phyloP scores from a whole-genome alignment of 2,888 invertebrate species.

The Dicyrtomina minuta region DNA sequence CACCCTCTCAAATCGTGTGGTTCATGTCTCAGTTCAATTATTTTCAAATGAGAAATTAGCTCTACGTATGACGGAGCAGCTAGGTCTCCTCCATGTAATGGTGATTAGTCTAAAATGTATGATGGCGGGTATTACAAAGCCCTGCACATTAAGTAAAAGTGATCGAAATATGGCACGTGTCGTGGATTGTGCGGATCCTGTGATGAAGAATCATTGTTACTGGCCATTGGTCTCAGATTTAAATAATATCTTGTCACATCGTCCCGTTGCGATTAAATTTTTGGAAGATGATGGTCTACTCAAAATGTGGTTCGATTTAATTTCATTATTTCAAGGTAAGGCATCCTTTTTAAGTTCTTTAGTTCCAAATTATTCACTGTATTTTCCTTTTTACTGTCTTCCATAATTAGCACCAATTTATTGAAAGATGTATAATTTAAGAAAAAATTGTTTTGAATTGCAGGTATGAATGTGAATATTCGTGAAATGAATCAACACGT shows the following conservation, averaged over 20 bases:
- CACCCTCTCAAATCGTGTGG: constrained; percentile 90
- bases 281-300: constrained; percentile 84
- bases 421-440: constrained; percentile 4
- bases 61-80: constrained; percentile 83
- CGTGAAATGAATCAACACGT: constrained; percentile 87
- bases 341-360: constrained; percentile 1
- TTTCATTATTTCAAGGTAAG: constrained; percentile 88
- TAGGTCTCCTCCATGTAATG: constrained; percentile 89
- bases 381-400: background rate
- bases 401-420: background rate
- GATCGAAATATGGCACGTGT: constrained; percentile 67
- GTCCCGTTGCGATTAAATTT: constrained; percentile 85
- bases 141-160: constrained; percentile 63
- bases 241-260: constrained; percentile 91
- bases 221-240: constrained; percentile 97
- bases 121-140: constrained; percentile 88
- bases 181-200: constrained; percentile 83
- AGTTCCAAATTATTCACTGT: too few relatives aligned
- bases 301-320: constrained; percentile 93
- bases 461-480: constrained; percentile 95
- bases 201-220: constrained; percentile 87
- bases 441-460: too few relatives aligned
- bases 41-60: constrained; percentile 89
- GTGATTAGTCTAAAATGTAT: constrained; percentile 85
- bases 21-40: constrained; percentile 94